A percentile compares a stretch with the other conserved stretches of the same genome.
phyloP scores from a whole-genome alignment of 2,888 invertebrate genomes.

The Napeogenes sylphis region DNA sequence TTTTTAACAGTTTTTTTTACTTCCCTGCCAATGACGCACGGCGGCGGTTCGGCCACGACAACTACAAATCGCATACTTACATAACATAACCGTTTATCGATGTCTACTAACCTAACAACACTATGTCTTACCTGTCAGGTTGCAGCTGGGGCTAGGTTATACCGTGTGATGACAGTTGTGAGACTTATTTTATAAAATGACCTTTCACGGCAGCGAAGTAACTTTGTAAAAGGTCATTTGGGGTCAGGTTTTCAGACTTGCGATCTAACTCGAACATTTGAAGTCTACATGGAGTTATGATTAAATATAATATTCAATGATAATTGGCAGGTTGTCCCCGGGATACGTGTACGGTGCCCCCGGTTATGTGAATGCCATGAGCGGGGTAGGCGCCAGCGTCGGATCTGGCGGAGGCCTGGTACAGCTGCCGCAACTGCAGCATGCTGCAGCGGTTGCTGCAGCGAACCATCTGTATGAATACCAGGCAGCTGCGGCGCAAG shows the following conservation, averaged over 20 bases:
- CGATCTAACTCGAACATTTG: conserved; percentile 25
- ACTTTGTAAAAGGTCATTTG: conserved; percentile 46
- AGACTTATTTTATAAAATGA: conserved; percentile 36
- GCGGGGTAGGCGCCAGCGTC: conserved; percentile 71
- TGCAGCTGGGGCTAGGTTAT: conserved; percentile 68
- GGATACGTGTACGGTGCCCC: conserved; percentile 87
- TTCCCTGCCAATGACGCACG: conserved; percentile 67
- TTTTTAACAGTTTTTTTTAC: conserved; percentile 50
- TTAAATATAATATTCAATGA: conserved; percentile 28
- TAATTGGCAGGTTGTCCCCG: conserved; percentile 66
- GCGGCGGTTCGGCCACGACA: conserved; percentile 55
- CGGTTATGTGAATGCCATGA: conserved; percentile 87
- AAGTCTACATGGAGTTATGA: conserved; percentile 12
- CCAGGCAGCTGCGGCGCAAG: conserved; percentile 85
- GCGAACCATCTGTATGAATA: conserved; percentile 91
- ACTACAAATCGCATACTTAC: conserved; percentile 54
- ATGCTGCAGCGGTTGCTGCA: conserved; percentile 87
- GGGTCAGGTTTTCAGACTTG: conserved; percentile 37
- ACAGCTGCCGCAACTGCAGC: conserved; percentile 83
- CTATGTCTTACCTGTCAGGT: conserved; percentile 62
- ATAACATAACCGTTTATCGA: conserved; percentile 63
- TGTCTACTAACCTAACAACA: conserved; percentile 75
- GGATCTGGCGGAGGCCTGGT: conserved; percentile 82
- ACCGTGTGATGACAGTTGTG: conserved; percentile 51
- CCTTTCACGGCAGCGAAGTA: conserved; percentile 40